phyloP scores from a whole-genome alignment of 2,797 vertebrate genomes.

The Gallinago nigripennis region DNA sequence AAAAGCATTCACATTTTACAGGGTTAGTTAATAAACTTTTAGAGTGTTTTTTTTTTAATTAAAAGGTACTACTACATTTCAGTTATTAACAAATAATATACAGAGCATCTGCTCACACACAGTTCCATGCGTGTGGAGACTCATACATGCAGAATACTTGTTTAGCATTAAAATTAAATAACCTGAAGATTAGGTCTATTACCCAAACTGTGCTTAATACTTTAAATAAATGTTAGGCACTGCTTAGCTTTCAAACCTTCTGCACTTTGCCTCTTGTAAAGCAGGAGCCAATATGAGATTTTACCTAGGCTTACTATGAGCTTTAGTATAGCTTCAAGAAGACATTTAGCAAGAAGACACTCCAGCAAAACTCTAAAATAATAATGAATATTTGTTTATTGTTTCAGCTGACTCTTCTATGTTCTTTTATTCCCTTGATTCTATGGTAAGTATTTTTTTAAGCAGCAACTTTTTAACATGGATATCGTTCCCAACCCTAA shows the following conservation, averaged over 20 bases:
- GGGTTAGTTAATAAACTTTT: not conserved
- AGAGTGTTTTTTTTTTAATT: not conserved
- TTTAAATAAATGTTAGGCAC: not conserved
- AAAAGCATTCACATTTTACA: not conserved
- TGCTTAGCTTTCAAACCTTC: not conserved
- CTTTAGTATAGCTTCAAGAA: not conserved
- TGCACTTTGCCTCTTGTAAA: not conserved
- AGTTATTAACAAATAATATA: not conserved
- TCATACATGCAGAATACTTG: not conserved
- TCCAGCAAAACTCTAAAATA: not conserved
- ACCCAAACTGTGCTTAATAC: not conserved
- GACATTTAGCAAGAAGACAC: not conserved
- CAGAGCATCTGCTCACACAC: not conserved
- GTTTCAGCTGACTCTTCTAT: not conserved
- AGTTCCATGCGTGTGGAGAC: not conserved
- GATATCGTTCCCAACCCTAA: not conserved
- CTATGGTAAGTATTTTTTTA: slow-evolving; percentile 7
- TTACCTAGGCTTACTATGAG: not conserved
- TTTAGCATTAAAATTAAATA: not conserved
- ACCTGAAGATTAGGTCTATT: not conserved
- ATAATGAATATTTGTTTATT: not conserved
- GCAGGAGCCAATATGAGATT: not conserved
- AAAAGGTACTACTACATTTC: not conserved
- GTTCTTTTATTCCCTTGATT: slow-evolving; percentile 27
- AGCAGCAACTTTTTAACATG: not conserved